phyloP scores from a whole-genome alignment of 2,797 vertebrate genomes.

The Pseudochromis fuscus region DNA sequence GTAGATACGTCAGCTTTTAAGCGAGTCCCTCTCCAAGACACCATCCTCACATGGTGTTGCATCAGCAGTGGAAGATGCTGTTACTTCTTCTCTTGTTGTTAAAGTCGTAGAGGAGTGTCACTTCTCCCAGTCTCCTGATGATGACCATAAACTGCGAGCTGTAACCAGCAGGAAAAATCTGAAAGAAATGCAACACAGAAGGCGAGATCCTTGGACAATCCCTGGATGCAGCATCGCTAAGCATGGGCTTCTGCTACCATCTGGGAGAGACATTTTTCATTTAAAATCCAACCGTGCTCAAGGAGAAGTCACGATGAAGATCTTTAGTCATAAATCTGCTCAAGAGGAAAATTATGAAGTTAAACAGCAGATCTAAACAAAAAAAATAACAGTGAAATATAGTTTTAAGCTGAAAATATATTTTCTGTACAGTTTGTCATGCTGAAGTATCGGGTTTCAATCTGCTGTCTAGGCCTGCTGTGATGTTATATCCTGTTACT shows the following conservation, averaged over 20 bases:
- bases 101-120: no score
- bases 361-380: neutral
- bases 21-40: constrained; percentile 11
- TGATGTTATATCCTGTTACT: no score
- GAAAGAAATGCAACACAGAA: constrained; percentile 39
- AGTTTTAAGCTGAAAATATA: neutral
- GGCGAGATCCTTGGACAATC: constrained; percentile 35
- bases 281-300: constrained; percentile 28
- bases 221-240: constrained; percentile 27
- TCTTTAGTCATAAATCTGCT: constrained; percentile 20
- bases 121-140: neutral
- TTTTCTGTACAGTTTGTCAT: no score
- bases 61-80: neutral
- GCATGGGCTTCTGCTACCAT: constrained; percentile 54
- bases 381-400: neutral
- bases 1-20: neutral
- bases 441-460: no score
- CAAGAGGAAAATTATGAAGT: neutral
- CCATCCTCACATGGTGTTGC: neutral
- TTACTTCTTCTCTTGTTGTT: neutral
- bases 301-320: constrained; percentile 34
- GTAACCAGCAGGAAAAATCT: constrained; percentile 14
- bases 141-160: neutral
- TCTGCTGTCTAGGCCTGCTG: no score
- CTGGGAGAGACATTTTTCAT: constrained; percentile 42